Conservation (phyloP, 2,888 invertebrate species). For the Ctenicera cuprea region DNA sequence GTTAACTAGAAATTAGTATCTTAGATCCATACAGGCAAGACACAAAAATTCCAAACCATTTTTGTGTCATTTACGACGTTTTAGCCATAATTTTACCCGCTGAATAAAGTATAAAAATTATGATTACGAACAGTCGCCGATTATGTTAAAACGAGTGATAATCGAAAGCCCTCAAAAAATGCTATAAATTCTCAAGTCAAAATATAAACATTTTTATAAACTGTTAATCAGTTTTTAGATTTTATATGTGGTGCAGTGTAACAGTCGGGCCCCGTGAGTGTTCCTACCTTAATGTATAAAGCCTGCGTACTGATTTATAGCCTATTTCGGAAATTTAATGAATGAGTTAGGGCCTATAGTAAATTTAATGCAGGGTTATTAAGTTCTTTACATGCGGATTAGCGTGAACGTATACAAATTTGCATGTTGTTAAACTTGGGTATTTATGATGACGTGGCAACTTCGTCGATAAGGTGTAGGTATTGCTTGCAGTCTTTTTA, state of each 20-base stretch:
- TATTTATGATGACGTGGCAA: conserved; percentile 44
- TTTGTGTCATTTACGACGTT: too few relatives aligned
- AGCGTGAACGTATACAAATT: conserved; percentile 44
- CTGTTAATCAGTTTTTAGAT: not conserved
- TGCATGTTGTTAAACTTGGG: conserved; percentile 43
- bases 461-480: conserved; percentile 43
- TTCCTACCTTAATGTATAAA: not conserved
- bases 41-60: too few relatives aligned
- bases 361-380: conserved; percentile 43
- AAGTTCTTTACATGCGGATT: conserved; percentile 40
- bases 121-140: too few relatives aligned
- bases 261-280: not conserved
- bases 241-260: not conserved
- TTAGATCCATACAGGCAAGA: too few relatives aligned
- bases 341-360: conserved; percentile 35
- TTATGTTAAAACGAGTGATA: too few relatives aligned
- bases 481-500: conserved; percentile 38
- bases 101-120: too few relatives aligned
- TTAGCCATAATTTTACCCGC: too few relatives aligned
- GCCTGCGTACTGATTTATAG: conserved; percentile 30
- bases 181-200: not conserved
- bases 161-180: not conserved
- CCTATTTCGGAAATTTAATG: conserved; percentile 45
- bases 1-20: too few relatives aligned
- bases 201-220: not conserved